phyloP scores from a whole-genome alignment of 2,113 vertebrate species.

The Cacatua alba region DNA sequence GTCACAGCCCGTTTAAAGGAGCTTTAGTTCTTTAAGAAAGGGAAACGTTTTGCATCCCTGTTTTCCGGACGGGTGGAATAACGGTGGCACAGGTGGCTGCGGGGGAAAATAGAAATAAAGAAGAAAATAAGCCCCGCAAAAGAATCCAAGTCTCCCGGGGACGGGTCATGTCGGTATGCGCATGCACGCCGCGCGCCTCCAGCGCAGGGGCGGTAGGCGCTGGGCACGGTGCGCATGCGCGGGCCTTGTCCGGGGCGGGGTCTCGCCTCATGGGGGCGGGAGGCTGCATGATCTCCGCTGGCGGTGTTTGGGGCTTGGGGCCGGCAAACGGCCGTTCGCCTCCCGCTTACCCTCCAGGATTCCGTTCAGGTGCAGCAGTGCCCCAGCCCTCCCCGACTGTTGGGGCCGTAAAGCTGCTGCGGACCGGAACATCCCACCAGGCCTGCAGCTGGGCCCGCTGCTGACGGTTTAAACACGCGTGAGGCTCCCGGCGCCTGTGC shows the following conservation, averaged over 20 bases:
- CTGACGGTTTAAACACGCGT: background rate
- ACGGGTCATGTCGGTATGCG: background rate
- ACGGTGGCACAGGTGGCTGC: too few relatives aligned
- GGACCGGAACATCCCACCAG: background rate
- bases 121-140: background rate
- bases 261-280: rapidly evolving
- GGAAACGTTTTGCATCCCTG: background rate
- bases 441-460: background rate
- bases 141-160: background rate
- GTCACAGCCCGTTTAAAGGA: background rate
- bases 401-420: background rate
- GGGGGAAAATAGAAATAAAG: background rate
- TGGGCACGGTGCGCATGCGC: background rate
- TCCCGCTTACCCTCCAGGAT: too few relatives aligned
- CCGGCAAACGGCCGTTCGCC: rapidly evolving
- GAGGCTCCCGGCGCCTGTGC: background rate
- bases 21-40: background rate
- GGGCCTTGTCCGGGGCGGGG: too few relatives aligned
- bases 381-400: too few relatives aligned
- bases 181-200: background rate
- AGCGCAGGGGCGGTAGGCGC: too few relatives aligned
- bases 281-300: rapidly evolving
- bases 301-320: background rate
- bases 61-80: background rate
- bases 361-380: too few relatives aligned